Percentiles rank a stretch among this genome's conserved stretches.
Conservation (phyloP, 2,888 invertebrate genomes). For the Latheticus oryzae region DNA sequence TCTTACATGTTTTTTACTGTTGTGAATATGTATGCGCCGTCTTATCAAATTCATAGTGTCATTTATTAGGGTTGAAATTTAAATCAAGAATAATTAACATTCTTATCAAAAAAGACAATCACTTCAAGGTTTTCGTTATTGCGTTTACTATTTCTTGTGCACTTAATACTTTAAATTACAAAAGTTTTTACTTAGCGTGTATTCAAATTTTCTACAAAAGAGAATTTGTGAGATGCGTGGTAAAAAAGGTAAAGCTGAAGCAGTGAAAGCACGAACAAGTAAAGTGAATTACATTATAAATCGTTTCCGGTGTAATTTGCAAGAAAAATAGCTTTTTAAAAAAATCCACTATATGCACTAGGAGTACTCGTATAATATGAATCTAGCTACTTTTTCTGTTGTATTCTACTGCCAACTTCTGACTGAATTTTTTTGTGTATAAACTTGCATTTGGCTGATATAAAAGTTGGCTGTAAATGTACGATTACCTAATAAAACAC, state of each 20-base stretch:
- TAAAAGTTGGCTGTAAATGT: too few relatives aligned
- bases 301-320: background rate
- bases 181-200: slow-evolving; percentile 2
- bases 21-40: slow-evolving; percentile 7
- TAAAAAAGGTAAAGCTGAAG: too few relatives aligned
- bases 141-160: background rate
- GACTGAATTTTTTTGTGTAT: too few relatives aligned
- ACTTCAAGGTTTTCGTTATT: background rate
- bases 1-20: slow-evolving; percentile 15
- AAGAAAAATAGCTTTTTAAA: slow-evolving; percentile 1
- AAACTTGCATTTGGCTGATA: too few relatives aligned
- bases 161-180: background rate
- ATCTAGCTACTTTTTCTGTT: too few relatives aligned
- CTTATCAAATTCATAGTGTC: slow-evolving; percentile 9
- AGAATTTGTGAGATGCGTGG: background rate
- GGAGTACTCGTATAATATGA: too few relatives aligned
- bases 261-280: slow-evolving; percentile 8
- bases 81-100: slow-evolving; percentile 1
- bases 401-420: too few relatives aligned
- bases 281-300: slow-evolving; percentile 12
- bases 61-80: slow-evolving; percentile 2
- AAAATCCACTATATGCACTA: too few relatives aligned
- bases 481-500: too few relatives aligned
- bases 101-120: background rate
- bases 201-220: background rate